Evolutionary conservation across 2,113 vertebrate species (phyloP).

Genomic region (Notarius quadriscutis): DNA sequence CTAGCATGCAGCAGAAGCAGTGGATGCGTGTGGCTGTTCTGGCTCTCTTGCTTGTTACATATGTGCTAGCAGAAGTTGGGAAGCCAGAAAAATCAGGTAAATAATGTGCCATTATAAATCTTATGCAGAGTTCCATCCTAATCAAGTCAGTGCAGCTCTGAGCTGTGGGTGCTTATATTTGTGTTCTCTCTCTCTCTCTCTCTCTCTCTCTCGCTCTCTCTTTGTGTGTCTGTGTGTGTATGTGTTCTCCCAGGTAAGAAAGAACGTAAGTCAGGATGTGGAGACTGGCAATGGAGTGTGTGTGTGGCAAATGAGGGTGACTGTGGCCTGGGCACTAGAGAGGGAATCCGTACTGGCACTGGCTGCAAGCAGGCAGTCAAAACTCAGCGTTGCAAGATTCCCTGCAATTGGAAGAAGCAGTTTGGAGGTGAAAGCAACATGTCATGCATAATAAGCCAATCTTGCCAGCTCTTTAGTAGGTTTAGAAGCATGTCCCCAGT

Average conservation of each 20-base stretch:
- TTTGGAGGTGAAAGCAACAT: constrained; percentile 84
- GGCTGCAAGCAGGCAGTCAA: constrained; percentile 96
- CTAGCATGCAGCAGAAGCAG: constrained; percentile 71
- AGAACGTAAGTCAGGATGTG: constrained; percentile 92
- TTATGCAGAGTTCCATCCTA: background rate
- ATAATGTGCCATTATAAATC: background rate
- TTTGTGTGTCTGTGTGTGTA: constrained; percentile 16
- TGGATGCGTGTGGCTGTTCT: constrained; percentile 66
- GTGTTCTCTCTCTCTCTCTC: background rate
- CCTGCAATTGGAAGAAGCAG: constrained; percentile 99
- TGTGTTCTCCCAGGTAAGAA: constrained; percentile 81
- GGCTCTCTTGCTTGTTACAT: constrained; percentile 69
- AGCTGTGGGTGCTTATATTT: background rate
- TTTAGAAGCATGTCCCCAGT: background rate
- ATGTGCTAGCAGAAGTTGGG: constrained; percentile 68
- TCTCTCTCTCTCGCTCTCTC: background rate
- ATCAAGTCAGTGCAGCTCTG: background rate
- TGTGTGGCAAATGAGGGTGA: constrained; percentile 91
- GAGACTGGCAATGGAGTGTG: constrained; percentile 97
- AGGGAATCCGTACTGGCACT: constrained; percentile 86
- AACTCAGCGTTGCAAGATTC: constrained; percentile 98
- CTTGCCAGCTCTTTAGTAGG: background rate
- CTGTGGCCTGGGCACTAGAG: constrained; percentile 91
- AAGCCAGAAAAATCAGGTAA: constrained; percentile 75
- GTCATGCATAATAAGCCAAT: background rate